A percentile compares a stretch with the other conserved stretches of the same genome.
Evolutionary conservation across 2,113 vertebrate genomes (phyloP).

Genomic region (Alexandromys fortis): DNA sequence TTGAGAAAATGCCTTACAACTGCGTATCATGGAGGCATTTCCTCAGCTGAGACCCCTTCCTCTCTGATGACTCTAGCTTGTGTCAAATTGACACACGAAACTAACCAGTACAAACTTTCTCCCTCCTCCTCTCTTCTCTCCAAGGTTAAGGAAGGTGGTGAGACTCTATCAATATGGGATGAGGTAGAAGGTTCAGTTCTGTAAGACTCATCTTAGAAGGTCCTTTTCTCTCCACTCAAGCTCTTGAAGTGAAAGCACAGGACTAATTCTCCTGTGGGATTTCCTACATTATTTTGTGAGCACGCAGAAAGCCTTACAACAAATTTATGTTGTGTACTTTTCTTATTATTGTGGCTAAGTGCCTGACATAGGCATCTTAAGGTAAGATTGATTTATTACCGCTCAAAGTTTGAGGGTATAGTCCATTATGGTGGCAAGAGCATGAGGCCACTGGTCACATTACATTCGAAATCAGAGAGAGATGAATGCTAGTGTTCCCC

Average conservation of each 20-base stretch:
- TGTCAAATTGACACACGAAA: neutral
- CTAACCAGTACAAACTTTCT: neutral
- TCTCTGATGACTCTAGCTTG: neutral
- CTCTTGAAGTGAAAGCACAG: neutral
- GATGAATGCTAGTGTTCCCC: neutral
- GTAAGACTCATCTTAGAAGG: neutral
- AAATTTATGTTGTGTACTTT: neutral
- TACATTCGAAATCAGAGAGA: neutral
- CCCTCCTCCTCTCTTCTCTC: neutral
- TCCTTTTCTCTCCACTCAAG: neutral
- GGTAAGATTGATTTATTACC: neutral
- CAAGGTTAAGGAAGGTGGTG: neutral
- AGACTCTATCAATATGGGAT: neutral
- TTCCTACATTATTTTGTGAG: neutral
- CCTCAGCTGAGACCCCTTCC: neutral
- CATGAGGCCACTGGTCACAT: neutral
- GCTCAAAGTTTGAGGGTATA: neutral
- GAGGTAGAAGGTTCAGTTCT: neutral
- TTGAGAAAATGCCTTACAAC: neutral
- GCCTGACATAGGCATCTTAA: neutral
- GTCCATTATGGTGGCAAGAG: neutral
- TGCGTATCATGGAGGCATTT: neutral
- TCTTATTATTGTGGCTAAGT: neutral
- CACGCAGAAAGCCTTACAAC: neutral
- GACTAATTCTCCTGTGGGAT: neutral